Base-by-base conservation (phyloP, 2,797 vertebrate species). In the Apogon talboti region DNA sequence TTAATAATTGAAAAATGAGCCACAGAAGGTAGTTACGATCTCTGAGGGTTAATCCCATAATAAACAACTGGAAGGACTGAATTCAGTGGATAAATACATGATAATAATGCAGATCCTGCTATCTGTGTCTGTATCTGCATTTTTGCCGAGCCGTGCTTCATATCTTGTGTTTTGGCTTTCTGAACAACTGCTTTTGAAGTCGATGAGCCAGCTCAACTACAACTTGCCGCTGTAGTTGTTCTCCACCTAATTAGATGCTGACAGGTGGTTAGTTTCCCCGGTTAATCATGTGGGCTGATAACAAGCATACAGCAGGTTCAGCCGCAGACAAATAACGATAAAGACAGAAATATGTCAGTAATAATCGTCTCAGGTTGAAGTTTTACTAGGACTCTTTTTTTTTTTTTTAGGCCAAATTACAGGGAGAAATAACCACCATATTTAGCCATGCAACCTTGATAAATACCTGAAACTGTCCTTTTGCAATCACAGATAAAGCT, bases 191-290 rank as follows among this genome's bases (percentile, higher is more conserved):
- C 54, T 71, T 66, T 7, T 48, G 38, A 55, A 72, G 58, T 59
- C 58, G 47, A 71, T 44, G 42, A 55, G 56, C 52, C 56, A 46
- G 41, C 67, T 60, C 12, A 52, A 30, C 38, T 54, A 11, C 18
- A 30, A 49, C 45, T 48, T n/a, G 12, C 66, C 33, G n/a, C 61
- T 37, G 51, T 14, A 33, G 24, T 68, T 45, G 15, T 48, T 58
- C 14, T n/a, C n/a, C 16, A 21, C 35, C 40, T 68, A 69, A 78
- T 78, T 44, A 76, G 55, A 33, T 40, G 57, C 42, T 63, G 65
- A 58, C 75, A 79, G 61, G 54, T 76, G 74, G 52, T 59, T 61
- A 35, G 48, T 52, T 30, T 71, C 16, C 16, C 55, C n/a, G 47
- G 19, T 45, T 44, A 15, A 61, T 67, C 58, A 48, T 33, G 50